Evolutionary conservation across 2,113 vertebrate genomes (phyloP), one percentile per base, ranked within the genome.

Genomic region (Oreochromis niloticus): DNA sequence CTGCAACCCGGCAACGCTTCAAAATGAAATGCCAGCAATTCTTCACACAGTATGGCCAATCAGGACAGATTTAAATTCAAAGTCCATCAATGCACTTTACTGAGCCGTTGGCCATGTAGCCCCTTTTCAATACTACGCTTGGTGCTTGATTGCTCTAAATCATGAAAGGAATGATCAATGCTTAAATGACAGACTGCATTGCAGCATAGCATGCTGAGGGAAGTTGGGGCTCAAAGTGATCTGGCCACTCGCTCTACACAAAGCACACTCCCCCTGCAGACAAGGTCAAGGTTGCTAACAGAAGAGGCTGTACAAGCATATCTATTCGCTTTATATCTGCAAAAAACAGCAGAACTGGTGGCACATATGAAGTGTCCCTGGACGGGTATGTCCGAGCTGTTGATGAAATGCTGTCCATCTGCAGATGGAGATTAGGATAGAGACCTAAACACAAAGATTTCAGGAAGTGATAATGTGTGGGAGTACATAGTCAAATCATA

Each of bases 61-160:
- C 88, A 85, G 73, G 54, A 56, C 7, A 86, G 43, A 90, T 90
- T 89, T 80, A 61, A 88, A 91, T 84, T 87, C 86, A 34, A 83
- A 52, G 63, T 80, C 80, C 48, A 61, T 83, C 46, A 46, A 22
- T 41, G 52, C 43, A 50, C 52, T 87, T 56, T 3, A 14, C 30
- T 3, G 5, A 52, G 55, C 27, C 22, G 6, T 11, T 10, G 22
- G 16, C 73, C 79, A 14, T 11, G 50, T 59, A 55, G 81, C 56
- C 57, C 41, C 43, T 71, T 86, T 68, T 73, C 48, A 57, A 68
- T 57, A 82, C 50, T 1, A 59, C 79, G 56, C 16, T 63, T n/a
- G 16, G 46, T 6, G 12, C 83, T 55, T 94, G 94, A 95, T 93
- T 94, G 93, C 90, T 87, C 81, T 93, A 91, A 95, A 94, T 94